Conservation (phyloP, 2,113 vertebrate genomes). For the Theristicus caerulescens region DNA sequence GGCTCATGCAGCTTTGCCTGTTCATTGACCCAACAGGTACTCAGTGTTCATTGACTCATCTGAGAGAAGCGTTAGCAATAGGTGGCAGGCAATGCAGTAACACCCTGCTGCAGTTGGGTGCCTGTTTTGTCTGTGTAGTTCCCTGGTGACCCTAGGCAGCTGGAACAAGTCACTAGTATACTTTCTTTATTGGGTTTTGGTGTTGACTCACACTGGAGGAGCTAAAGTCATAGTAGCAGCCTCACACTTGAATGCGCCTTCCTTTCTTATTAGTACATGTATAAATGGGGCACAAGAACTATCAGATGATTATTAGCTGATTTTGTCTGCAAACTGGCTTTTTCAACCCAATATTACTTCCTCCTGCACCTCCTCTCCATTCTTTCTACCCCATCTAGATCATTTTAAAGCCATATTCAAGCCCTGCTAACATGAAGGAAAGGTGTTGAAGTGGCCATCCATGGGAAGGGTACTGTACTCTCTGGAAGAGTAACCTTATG, state of each 20-base stretch:
- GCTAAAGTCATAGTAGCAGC: background rate
- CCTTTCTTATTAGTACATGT: background rate
- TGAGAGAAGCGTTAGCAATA: background rate
- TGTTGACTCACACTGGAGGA: background rate
- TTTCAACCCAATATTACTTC: background rate
- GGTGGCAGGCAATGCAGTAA: background rate
- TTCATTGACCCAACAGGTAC: background rate
- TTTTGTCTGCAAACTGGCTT: background rate
- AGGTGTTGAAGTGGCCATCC: background rate
- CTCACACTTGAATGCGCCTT: background rate
- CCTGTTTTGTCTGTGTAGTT: background rate
- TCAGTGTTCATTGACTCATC: background rate
- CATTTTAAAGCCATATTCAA: background rate
- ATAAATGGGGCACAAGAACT: background rate
- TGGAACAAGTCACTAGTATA: background rate
- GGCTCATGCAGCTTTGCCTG: background rate
- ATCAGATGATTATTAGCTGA: background rate
- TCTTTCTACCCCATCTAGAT: background rate
- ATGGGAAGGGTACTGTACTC: background rate
- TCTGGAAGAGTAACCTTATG: background rate
- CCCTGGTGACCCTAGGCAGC: background rate
- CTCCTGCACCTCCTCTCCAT: background rate
- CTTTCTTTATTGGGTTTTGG: background rate
- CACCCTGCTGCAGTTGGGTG: background rate
- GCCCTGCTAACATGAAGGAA: background rate